Evolutionary conservation across 2,113 vertebrate genomes (phyloP).

Genomic region (Macrotis lagotis): DNA sequence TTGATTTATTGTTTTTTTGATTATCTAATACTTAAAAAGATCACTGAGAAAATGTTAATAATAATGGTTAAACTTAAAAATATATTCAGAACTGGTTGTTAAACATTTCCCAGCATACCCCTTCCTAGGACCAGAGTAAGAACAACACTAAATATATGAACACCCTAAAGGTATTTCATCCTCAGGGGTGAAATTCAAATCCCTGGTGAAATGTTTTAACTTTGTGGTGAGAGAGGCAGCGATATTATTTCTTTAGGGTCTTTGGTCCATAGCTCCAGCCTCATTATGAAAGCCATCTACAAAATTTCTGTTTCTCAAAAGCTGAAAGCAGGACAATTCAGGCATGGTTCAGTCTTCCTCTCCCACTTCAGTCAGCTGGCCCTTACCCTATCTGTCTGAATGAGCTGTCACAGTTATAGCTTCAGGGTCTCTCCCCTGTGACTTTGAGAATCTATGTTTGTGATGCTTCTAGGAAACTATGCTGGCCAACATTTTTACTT

Average conservation of each 20-base stretch:
- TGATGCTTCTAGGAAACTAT: background rate
- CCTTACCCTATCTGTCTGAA: background rate
- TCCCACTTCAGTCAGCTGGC: background rate
- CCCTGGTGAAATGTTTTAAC: background rate
- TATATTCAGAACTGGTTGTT: background rate
- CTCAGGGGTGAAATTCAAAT: background rate
- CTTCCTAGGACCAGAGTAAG: background rate
- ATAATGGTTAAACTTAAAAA: background rate
- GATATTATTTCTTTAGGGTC: background rate
- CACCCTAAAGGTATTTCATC: background rate
- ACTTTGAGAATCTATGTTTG: background rate
- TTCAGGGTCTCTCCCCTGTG: background rate
- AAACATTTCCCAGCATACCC: background rate
- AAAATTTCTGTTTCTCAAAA: background rate
- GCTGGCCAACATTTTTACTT: background rate
- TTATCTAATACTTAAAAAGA: background rate
- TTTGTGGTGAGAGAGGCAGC: background rate
- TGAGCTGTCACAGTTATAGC: background rate
- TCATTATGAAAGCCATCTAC: background rate
- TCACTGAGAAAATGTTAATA: background rate
- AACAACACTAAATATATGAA: background rate
- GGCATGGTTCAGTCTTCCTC: background rate
- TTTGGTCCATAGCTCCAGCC: background rate
- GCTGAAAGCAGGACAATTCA: background rate
- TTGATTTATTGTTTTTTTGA: background rate